Evolutionary conservation across 2,797 vertebrate species (phyloP).

Genomic region (Sebastes steindachneri): DNA sequence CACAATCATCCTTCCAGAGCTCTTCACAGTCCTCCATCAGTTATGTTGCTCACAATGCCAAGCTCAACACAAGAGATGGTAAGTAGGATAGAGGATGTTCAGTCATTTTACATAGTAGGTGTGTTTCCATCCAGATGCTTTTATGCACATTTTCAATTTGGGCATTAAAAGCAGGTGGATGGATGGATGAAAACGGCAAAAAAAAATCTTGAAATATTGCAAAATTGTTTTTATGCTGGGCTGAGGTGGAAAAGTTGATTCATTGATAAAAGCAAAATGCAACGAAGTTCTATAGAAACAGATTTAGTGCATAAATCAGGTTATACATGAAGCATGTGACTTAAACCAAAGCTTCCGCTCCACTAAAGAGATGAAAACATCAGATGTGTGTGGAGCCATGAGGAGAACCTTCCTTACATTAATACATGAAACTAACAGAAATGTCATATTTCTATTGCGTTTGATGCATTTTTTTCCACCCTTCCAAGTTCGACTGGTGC

Average conservation of each 20-base stretch:
- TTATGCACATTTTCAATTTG: background rate
- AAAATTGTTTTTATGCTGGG: too few species aligned
- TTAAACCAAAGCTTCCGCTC: background rate
- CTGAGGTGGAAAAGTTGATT: too few species aligned
- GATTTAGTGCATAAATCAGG: background rate
- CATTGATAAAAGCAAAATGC: too few species aligned
- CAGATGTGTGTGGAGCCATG: too few species aligned
- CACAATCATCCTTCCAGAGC: constrained; percentile 87
- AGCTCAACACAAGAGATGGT: constrained; percentile 75
- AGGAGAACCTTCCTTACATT: too few species aligned
- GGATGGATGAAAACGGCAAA: too few species aligned
- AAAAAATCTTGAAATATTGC: too few species aligned
- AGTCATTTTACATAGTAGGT: background rate
- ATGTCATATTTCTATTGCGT: too few species aligned
- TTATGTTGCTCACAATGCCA: constrained; percentile 87
- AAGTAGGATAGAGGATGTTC: background rate
- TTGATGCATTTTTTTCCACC: too few species aligned
- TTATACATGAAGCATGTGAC: background rate
- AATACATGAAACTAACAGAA: too few species aligned
- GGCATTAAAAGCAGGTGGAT: too few species aligned
- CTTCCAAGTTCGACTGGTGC: too few species aligned
- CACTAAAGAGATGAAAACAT: background rate
- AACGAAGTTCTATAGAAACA: background rate
- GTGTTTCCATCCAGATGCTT: background rate
- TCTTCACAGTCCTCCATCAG: constrained; percentile 89